Evolutionary conservation across 2,888 invertebrate genomes (phyloP), one percentile per base, ranked within the genome.

Genomic region (Patella depressa): DNA sequence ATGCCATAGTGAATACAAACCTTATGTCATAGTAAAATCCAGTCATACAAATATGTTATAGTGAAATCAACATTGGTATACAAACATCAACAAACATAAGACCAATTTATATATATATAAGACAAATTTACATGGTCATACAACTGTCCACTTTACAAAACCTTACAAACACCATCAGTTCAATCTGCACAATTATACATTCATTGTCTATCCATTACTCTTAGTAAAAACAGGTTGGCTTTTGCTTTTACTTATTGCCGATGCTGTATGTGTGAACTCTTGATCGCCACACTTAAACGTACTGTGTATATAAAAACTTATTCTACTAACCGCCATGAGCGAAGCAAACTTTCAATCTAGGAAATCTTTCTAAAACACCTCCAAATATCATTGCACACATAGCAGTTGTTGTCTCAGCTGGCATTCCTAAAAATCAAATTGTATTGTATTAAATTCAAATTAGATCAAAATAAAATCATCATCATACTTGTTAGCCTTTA

Each of bases 341-440:
- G 85, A 94, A 93, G 82, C 93, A 93, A 59, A 94, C 88, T 84
- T 91, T 92, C 11, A 93, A 90, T 70, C 87, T 88, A 0, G 93
- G 93, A 85, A 93, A 93, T 72, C 90, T 87, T 78, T 93, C 91
- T 19, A 93, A 87, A 17, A 94, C 92, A 4, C 93, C 93, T 12
- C 93, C 93, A 91, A 93, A 93, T 2, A 93, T 86, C 83, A 93
- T 87, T 73, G 91, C 91, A 78, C 93, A 93, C 24, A 93, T 92
- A 9, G 93, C 93, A 15, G 91, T 90, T 2, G 93, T 91, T 2
- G 93, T 93, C 83, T 94, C 93, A 0, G 93, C 90, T 1, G 93
- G 93, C 93, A 94, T 93, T 19, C 93, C 93, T 92, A 80, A 2
- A 84, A 76, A 24, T 54, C 71, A 59, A 53, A 57, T 19, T 57